Evolutionary conservation across 37 sponge, comb jelly and placozoan genomes (phyloP), one percentile per base, ranked within the genome.

Genomic region (Tethya wilhelma): DNA sequence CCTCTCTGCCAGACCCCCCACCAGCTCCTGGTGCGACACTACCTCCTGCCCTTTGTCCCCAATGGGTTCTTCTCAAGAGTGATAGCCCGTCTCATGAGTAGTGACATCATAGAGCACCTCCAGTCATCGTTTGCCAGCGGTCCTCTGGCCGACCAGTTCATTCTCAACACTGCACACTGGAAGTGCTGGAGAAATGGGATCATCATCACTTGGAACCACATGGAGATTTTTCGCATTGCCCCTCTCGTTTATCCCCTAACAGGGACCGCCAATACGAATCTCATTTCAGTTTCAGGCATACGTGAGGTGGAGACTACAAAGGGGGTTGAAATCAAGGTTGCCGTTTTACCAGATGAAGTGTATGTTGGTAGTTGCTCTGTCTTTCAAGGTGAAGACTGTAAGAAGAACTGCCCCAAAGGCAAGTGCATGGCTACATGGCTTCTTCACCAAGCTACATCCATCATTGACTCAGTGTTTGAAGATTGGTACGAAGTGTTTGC

Each of bases 401-500:
- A 65, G 12, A 30, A 38, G 36, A 64, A 64, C 11, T 6, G 37
- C 11, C 43, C 37, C 19, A 71, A 60, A 30, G 60, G 79, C 12
- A 59, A 28, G 34, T 79, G 80, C 65, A 33, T 89, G 23, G 88
- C 93, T 22, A 86, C 94, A 19, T 96, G 89, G 89, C 67, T 96
- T 2, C 88, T 96, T 2, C 83, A 84, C 30, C 80, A 81, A 33
- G 83, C 73, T 17, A 68, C 77, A 4, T 71, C 93, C 42, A 74
- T 87, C 7, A 67, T 90, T 1, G 86, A 90, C 39, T 67, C 81
- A 7, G 87, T 96, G 7, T 89, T 96, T 63, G 92, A 90, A 32
- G 95, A 96, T 39, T 96, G 97, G 97, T 94, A 96, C 40, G 91
- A 90, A 9, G 64, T 65, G 32, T 95, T 95, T 60, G 79, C 80